phyloP scores from a whole-genome alignment of 2,888 invertebrate genomes.

The Smittia aterrima region DNA sequence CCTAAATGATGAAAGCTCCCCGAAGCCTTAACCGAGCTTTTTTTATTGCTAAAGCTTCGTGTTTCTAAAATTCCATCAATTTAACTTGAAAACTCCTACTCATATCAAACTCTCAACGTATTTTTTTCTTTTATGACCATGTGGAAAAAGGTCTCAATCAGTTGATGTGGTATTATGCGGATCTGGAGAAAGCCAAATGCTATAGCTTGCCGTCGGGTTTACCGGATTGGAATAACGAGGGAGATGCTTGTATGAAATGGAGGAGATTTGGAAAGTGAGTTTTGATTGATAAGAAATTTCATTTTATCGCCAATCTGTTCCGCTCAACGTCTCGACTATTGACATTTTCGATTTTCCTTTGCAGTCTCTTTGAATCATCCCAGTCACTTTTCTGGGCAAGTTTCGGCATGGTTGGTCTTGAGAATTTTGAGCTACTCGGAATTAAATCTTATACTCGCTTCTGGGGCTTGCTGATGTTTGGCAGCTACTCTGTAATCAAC shows the following conservation, averaged over 20 bases:
- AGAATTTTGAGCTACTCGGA: slow-evolving; percentile 82
- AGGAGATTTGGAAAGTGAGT: slow-evolving; percentile 79
- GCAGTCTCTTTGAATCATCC: slow-evolving; percentile 87
- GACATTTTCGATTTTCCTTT: slow-evolving; percentile 37
- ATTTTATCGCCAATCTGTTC: slow-evolving; percentile 24
- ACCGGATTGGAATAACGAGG: slow-evolving; percentile 74
- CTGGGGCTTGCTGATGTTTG: slow-evolving; percentile 95
- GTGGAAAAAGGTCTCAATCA: slow-evolving; percentile 84
- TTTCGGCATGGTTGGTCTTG: slow-evolving; percentile 87
- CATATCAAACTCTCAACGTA: too few relatives aligned
- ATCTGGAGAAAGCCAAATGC: slow-evolving; percentile 77
- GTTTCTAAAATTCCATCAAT: too few relatives aligned
- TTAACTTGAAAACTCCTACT: too few relatives aligned
- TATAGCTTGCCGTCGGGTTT: slow-evolving; percentile 66
- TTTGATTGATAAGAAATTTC: background rate
- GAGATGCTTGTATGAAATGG: slow-evolving; percentile 82
- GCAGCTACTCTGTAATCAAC: slow-evolving; percentile 91
- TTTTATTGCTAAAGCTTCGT: too few relatives aligned
- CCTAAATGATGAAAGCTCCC: too few relatives aligned
- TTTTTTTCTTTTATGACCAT: too few relatives aligned
- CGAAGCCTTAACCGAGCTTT: too few relatives aligned
- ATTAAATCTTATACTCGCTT: slow-evolving; percentile 89
- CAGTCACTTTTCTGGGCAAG: slow-evolving; percentile 96
- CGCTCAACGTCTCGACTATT: background rate
- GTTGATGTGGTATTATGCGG: slow-evolving; percentile 90